These are phyloP conservation scores for Emesis furor DNA, from an alignment of 2,888 invertebrate genomes.

Conservation along the genomic window DNA sequence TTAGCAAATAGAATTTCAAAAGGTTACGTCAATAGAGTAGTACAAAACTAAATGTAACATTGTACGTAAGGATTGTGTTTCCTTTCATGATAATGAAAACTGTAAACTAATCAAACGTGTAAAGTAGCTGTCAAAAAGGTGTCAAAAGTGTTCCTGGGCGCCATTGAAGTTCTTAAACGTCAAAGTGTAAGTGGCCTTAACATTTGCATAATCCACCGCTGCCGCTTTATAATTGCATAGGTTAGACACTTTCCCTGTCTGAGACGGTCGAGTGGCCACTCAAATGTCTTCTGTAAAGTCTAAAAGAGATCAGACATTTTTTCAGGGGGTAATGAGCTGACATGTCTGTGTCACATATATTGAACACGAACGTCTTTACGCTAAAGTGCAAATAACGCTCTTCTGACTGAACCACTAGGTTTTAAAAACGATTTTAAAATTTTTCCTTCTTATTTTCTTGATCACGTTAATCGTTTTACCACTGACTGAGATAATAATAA, in stretches of 20 bases:
- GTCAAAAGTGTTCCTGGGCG: slow-evolving; percentile 18
- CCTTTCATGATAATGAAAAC: not conserved
- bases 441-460: too few species aligned
- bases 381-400: too few species aligned
- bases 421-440: too few species aligned
- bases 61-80: not conserved
- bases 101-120: not conserved
- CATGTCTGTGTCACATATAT: slow-evolving; percentile 6
- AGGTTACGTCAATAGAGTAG: too few species aligned
- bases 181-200: slow-evolving; percentile 16
- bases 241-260: slow-evolving; percentile 9
- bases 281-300: not conserved
- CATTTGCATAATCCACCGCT: not conserved
- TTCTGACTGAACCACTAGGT: too few species aligned
- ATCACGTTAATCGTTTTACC: too few species aligned
- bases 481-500: too few species aligned
- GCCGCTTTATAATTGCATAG: slow-evolving; percentile 20
- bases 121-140: slow-evolving; percentile 6
- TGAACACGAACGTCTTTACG: not conserved
- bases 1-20: too few species aligned
- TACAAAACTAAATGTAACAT: too few species aligned
- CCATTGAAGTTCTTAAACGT: not conserved
- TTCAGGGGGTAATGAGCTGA: slow-evolving; percentile 2
- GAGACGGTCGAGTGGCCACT: not conserved
- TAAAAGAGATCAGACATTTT: slow-evolving; percentile 15